Base-by-base conservation (phyloP, 2,888 invertebrate genomes). In the Conchocele bisecta region DNA sequence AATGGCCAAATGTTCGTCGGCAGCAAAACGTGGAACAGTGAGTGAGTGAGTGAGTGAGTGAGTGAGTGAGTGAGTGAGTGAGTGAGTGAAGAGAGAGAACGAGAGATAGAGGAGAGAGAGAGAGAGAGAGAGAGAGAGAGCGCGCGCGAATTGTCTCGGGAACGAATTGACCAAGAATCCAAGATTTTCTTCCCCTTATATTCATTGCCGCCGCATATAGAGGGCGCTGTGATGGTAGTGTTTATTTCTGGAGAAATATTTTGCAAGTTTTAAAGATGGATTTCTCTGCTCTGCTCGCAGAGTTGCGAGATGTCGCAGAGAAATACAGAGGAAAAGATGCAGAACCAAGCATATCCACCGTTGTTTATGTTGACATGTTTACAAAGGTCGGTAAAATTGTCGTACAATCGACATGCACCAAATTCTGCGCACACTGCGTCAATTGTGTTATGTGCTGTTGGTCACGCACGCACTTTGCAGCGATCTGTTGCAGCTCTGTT, bases 281-380 rank as follows among this genome's bases (percentile, higher is more conserved):
- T 83, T 85, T 85, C 74, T 81, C 79, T 67, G 79, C 72, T 46
- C 72, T 85, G 53, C 70, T 84, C 41, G 72, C 82, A 68, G 84
- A 85, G 65, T 79, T 85, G 76, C 79, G 82, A 75, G 79, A 74
- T 71, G 83, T 83, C 41, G 83, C 83, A 42, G 82, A 82, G 56
- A 81, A 82, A 75, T 85, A 83, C 50, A 70, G 81, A 68, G 81
- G 79, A 31, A 72, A 74, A 60, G 73, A 72, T 48, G 71, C 77
- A 44, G 83, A 83, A 42, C 77, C 78, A 15, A 71, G 78, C 54
- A 76, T 79, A 50, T 78, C 83, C 37, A 79, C 83, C 15, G 65
- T 69, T 54, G 81, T 81, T 60, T 83, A 81, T 57, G 81, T 73
- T 57, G 83, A 83, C 75, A 83, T 83, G 83, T 83, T 83, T 57